Percentiles rank a stretch among this genome's conserved stretches.
These are phyloP conservation scores for Stichodactyla mertensii DNA, from an alignment of 64 coral and sea anemone genomes.

Conservation along the genomic window DNA sequence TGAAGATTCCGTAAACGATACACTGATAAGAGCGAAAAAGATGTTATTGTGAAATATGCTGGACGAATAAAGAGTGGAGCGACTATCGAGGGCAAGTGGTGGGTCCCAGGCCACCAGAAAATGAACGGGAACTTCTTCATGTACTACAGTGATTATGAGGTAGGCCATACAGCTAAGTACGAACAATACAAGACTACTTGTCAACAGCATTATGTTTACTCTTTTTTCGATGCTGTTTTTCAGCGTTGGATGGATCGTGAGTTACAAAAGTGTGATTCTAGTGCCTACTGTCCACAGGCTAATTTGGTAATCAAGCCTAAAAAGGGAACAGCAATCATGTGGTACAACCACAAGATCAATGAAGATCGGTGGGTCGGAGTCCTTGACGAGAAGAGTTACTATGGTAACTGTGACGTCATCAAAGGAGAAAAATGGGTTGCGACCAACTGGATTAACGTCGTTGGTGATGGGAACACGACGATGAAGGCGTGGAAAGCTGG, in stretches of 20 bases:
- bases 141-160: constrained; percentile 67
- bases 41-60: constrained; percentile 61
- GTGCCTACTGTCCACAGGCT: constrained; percentile 59
- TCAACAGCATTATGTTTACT: neutral
- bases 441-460: constrained; percentile 72
- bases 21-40: neutral
- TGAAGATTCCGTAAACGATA: constrained; percentile 45
- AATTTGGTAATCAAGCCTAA: constrained; percentile 67
- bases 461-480: constrained; percentile 66
- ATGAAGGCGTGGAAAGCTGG: constrained; percentile 65
- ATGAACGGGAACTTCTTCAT: constrained; percentile 84
- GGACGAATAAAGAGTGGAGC: constrained; percentile 50
- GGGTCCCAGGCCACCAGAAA: constrained; percentile 37
- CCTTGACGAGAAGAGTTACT: constrained; percentile 53
- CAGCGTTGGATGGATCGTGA: constrained; percentile 64
- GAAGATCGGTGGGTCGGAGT: constrained; percentile 66
- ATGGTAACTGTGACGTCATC: constrained; percentile 79
- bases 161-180: neutral
- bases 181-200: neutral
- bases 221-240: neutral
- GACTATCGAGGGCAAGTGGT: constrained; percentile 77
- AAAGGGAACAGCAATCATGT: constrained; percentile 65
- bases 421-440: constrained; percentile 86
- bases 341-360: constrained; percentile 77
- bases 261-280: constrained; percentile 50